Evolutionary conservation across 1,140 invertebrate species (phyloP).

Genomic region (Drosophila equinoxialis): DNA sequence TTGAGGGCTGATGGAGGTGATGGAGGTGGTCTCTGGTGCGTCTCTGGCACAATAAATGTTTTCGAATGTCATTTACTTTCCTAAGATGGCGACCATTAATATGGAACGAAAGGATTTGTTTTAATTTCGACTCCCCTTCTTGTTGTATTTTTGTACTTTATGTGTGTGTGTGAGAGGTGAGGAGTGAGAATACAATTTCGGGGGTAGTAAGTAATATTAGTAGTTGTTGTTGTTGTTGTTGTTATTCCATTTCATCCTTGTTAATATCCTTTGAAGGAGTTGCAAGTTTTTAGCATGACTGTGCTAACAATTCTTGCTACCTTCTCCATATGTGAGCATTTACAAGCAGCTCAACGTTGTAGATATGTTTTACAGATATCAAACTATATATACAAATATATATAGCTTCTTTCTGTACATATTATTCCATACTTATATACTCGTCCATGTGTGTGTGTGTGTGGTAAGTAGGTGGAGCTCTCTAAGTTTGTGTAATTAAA

Average conservation of each 20-base stretch:
- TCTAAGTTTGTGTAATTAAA: constrained; percentile 59
- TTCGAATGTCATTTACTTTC: constrained; percentile 79
- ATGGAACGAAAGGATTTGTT: constrained; percentile 81
- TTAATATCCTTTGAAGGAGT: constrained; percentile 13
- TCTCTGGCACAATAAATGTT: constrained; percentile 72
- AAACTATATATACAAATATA: not conserved
- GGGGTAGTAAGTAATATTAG: constrained; percentile 18
- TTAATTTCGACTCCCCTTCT: constrained; percentile 67
- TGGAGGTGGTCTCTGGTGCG: not conserved
- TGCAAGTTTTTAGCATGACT: not conserved
- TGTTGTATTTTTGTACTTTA: constrained; percentile 19
- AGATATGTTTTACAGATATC: not conserved
- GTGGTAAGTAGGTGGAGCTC: constrained; percentile 50
- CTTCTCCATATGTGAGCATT: constrained; percentile 35
- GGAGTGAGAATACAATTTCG: not conserved
- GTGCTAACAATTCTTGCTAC: not conserved
- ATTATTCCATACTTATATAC: not conserved
- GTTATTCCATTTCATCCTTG: not conserved
- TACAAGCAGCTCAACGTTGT: constrained; percentile 17
- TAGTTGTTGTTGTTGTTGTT: constrained; percentile 21
- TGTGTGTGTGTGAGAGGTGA: not conserved
- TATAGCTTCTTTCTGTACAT: not conserved
- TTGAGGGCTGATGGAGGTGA: constrained; percentile 4
- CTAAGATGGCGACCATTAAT: constrained; percentile 81
- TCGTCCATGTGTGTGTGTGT: constrained; percentile 22